These are phyloP conservation scores for Rhodophaea formosa DNA, from an alignment of 2,888 invertebrate species.

Conservation along the genomic window DNA sequence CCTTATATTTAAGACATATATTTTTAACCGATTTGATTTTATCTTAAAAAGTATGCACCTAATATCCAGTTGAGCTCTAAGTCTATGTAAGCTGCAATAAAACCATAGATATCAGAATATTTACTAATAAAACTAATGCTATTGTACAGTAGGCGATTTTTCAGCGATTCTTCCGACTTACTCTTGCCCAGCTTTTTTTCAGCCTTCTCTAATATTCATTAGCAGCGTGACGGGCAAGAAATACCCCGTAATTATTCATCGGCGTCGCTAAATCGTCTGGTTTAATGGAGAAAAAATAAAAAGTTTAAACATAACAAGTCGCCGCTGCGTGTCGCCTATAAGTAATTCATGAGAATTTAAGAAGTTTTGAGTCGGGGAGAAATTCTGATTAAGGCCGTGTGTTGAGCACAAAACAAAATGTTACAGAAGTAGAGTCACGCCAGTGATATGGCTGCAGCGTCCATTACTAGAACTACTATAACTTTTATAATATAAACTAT, in stretches of 20 bases:
- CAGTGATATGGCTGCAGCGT: not conserved
- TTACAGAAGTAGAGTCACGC: not conserved
- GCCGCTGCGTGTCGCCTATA: conserved; percentile 54
- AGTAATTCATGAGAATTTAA: conserved; percentile 70
- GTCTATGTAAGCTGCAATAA: too few relatives aligned
- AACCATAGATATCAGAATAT: too few relatives aligned
- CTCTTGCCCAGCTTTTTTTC: conserved; percentile 28
- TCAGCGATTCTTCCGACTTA: too few relatives aligned
- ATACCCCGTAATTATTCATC: conserved; percentile 77
- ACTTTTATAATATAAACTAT: too few relatives aligned
- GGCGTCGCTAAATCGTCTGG: conserved; percentile 70
- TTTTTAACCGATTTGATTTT: too few relatives aligned
- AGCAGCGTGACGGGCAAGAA: conserved; percentile 75
- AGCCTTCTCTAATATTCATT: conserved; percentile 73
- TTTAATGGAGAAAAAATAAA: conserved; percentile 73
- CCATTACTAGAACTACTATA: too few relatives aligned
- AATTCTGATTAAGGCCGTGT: conserved; percentile 55
- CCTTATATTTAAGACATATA: too few relatives aligned
- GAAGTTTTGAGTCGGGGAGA: conserved; percentile 48
- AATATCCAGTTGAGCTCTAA: too few relatives aligned
- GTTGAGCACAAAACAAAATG: not conserved
- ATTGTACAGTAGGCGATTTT: too few relatives aligned
- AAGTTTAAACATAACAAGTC: conserved; percentile 74
- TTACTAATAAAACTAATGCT: too few relatives aligned
- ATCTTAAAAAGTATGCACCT: too few relatives aligned